Conservation (phyloP, 2,797 vertebrate genomes). For the Xerus rutilus region DNA sequence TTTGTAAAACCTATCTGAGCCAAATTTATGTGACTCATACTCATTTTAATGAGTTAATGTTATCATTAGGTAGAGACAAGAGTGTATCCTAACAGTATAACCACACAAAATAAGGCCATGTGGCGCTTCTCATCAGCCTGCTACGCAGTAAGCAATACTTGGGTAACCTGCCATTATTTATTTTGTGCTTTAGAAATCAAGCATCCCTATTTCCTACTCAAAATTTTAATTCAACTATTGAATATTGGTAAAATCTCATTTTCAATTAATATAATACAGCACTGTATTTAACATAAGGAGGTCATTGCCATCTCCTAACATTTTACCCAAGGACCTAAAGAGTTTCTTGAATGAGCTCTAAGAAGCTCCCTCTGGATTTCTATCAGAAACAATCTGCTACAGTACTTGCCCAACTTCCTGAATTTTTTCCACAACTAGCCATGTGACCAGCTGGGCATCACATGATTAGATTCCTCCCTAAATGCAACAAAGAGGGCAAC, state of each 20-base stretch:
- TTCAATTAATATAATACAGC: background rate
- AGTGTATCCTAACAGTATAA: background rate
- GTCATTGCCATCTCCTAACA: background rate
- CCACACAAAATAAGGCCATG: background rate
- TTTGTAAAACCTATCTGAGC: background rate
- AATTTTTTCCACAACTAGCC: background rate
- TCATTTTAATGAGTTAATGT: conserved; percentile 17
- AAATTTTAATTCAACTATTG: conserved; percentile 20
- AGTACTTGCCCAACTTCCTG: background rate
- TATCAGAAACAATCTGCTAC: conserved; percentile 4
- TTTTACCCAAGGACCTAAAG: background rate
- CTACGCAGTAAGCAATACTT: background rate
- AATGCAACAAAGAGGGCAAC: background rate
- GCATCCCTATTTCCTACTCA: background rate
- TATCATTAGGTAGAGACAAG: background rate
- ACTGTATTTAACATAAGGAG: background rate
- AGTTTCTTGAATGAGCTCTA: background rate
- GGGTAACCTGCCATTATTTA: background rate
- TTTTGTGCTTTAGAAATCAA: conserved; percentile 19
- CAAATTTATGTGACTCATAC: conserved; percentile 38
- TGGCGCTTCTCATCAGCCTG: background rate
- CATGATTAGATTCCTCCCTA: background rate
- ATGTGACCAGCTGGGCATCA: background rate
- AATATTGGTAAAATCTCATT: conserved; percentile 38
- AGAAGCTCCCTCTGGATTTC: background rate